These are phyloP conservation scores for Pyrrhia umbra DNA, from an alignment of 2,888 invertebrate genomes.

Conservation along the genomic window DNA sequence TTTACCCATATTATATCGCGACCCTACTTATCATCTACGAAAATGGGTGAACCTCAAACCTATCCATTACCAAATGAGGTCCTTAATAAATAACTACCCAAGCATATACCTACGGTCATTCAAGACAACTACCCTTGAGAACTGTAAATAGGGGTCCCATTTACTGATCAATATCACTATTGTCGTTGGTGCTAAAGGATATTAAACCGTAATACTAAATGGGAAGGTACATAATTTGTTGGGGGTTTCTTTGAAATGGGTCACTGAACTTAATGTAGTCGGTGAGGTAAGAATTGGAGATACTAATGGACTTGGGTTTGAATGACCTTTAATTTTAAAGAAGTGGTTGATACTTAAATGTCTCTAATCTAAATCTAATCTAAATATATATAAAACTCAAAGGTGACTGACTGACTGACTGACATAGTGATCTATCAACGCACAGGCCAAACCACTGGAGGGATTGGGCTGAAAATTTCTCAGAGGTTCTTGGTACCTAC, in stretches of 20 bases:
- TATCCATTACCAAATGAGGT: constrained; percentile 7
- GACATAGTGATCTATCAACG: too few relatives aligned
- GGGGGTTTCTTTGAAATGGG: not conserved
- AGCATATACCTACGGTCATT: constrained; percentile 18
- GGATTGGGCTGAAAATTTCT: too few relatives aligned
- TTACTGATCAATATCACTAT: constrained; percentile 52
- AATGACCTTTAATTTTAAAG: constrained; percentile 37
- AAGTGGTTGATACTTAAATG: constrained; percentile 5
- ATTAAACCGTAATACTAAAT: not conserved
- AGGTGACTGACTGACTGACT: too few relatives aligned
- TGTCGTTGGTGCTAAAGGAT: constrained; percentile 1
- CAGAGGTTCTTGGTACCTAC: too few relatives aligned
- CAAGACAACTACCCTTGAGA: constrained; percentile 30
- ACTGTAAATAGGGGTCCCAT: constrained; percentile 43
- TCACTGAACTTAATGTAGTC: constrained; percentile 32
- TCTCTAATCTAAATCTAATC: too few relatives aligned
- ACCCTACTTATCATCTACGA: not conserved
- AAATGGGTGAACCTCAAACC: not conserved
- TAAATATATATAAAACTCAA: too few relatives aligned
- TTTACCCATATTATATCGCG: not conserved
- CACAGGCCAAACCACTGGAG: too few relatives aligned
- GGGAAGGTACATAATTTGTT: constrained; percentile 13
- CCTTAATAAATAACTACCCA: constrained; percentile 6
- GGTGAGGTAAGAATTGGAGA: constrained; percentile 34
- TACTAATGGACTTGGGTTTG: constrained; percentile 28